phyloP scores from a whole-genome alignment of 2,113 vertebrate species.

The Protobothrops mucrosquamatus region DNA sequence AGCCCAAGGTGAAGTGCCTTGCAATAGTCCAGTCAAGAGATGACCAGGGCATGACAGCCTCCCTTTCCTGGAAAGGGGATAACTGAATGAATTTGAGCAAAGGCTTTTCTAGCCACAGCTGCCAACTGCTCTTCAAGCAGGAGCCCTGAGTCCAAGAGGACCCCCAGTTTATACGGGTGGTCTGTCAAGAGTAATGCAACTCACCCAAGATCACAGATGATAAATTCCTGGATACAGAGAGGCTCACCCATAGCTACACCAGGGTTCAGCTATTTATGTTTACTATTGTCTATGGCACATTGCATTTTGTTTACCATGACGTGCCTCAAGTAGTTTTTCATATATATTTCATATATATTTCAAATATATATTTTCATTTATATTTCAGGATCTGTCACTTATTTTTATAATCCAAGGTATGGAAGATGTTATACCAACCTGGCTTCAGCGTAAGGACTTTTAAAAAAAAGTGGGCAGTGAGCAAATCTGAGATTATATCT shows the following conservation, averaged over 20 bases:
- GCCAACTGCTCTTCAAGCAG: not conserved
- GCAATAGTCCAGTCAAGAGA: not conserved
- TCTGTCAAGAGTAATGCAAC: not conserved
- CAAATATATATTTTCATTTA: not conserved
- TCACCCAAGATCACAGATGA: not conserved
- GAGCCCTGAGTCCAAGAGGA: not conserved
- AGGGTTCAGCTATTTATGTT: not conserved
- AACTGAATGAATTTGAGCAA: not conserved
- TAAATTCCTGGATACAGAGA: not conserved
- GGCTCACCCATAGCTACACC: not conserved
- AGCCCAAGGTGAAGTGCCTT: not conserved
- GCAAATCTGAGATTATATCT: conserved; percentile 10
- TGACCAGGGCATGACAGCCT: not conserved
- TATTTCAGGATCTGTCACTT: not conserved
- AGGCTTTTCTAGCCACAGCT: not conserved
- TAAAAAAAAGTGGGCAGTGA: not conserved
- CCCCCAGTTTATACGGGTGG: not conserved
- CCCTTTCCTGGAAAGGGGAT: not conserved
- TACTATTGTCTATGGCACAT: not conserved
- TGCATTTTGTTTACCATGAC: not conserved
- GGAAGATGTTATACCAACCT: not conserved
- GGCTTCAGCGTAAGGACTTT: not conserved
- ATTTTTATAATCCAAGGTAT: not conserved
- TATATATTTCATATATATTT: not conserved
- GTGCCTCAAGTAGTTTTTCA: not conserved